phyloP scores from a whole-genome alignment of 2,113 vertebrate genomes.

The Phainopepla nitens region DNA sequence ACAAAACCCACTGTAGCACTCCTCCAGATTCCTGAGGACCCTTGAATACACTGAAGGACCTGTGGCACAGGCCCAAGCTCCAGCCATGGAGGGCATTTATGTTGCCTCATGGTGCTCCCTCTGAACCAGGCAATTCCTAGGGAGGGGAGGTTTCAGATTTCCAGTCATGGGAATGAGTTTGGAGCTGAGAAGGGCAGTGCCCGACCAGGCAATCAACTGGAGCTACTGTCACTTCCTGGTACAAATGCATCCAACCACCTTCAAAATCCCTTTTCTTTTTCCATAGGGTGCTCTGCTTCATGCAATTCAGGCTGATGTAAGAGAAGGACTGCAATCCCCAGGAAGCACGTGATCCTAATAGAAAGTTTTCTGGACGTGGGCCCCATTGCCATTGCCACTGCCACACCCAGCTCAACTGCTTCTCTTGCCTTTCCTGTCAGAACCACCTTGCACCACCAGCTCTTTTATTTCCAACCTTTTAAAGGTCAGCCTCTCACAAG shows the following conservation, averaged over 20 bases:
- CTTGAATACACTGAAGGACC: background rate
- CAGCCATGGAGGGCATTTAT: background rate
- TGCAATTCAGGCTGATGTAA: background rate
- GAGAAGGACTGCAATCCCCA: background rate
- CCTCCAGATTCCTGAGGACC: background rate
- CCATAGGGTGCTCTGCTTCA: background rate
- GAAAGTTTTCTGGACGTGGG: background rate
- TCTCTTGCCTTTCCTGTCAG: background rate
- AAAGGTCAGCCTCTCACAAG: background rate
- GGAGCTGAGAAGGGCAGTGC: background rate
- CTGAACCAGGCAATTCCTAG: background rate
- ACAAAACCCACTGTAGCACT: background rate
- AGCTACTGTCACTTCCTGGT: background rate
- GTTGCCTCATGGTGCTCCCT: rapidly evolving
- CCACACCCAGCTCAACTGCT: background rate
- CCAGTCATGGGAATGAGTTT: background rate
- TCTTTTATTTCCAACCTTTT: background rate
- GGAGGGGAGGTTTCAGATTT: background rate
- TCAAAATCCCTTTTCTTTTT: background rate
- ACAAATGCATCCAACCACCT: background rate
- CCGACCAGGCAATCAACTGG: background rate
- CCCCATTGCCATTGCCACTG: background rate
- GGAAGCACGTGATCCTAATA: background rate
- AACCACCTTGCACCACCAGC: rapidly evolving
- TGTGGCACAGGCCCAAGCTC: background rate